These are phyloP conservation scores for Peromyscus attwateri DNA, from an alignment of 2,797 vertebrate genomes.

Conservation along the genomic window DNA sequence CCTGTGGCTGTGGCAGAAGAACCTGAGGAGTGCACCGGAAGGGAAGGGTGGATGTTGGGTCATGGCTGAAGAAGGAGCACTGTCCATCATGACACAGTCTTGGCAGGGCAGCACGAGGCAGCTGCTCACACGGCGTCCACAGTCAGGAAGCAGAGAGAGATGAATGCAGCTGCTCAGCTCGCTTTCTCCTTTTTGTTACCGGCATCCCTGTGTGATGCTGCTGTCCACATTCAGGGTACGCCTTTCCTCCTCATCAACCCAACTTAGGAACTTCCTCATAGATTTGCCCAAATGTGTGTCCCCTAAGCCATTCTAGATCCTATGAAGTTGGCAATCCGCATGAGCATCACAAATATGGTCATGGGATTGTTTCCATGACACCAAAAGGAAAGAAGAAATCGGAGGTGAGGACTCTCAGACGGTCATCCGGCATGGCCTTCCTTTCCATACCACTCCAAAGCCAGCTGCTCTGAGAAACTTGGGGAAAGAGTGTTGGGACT, in stretches of 20 bases:
- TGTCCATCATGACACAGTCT: background rate
- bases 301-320: background rate
- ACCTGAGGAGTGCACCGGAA: background rate
- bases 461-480: background rate
- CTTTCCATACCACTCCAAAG: background rate
- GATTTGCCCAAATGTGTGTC: background rate
- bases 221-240: background rate
- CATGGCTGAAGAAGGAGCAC: background rate
- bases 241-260: background rate
- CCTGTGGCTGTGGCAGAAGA: background rate
- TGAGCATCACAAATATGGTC: background rate
- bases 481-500: background rate
- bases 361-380: background rate
- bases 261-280: background rate
- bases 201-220: background rate
- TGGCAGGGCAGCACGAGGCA: too few relatives aligned
- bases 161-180: background rate
- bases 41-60: background rate
- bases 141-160: background rate
- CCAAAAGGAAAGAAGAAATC: background rate
- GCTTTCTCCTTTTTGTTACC: background rate
- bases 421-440: background rate
- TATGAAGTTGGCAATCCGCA: background rate
- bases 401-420: background rate
- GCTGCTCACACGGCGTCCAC: background rate